Base-by-base conservation (phyloP, 2,888 invertebrate species). In the Drosophila mimica region DNA sequence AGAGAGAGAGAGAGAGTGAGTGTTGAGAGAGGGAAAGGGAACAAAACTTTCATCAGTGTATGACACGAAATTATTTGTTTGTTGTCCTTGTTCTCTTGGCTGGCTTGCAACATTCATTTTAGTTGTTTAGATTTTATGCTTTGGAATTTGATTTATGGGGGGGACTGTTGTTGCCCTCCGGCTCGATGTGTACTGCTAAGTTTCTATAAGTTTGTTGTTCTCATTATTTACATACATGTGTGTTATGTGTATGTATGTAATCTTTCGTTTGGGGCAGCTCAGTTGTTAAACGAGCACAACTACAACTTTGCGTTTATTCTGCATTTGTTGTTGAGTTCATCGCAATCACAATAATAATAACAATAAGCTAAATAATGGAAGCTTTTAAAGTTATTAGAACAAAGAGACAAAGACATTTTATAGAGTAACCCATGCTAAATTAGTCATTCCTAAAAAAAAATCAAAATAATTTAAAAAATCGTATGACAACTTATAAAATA, bases 31-130 rank as follows among this genome's bases (percentile, higher is more conserved):
- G 20, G 25, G 8, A 25, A 15, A 46, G 46, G 20, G 64, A 79
- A 80, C 78, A 82, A 82, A 85, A 85, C 85, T 85, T 85, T 85
- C 89, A 85, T 85, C 89, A 85, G 88, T 88, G 85, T 88, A 83
- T 81, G 89, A 86, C 85, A 88, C 82, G 82, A 67, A 89, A 87
- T 86, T 88, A 89, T 85, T 83, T 88, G 79, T 83, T 64, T 70
- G 60, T 68, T 64, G 64, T 68, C 38, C 56, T 62, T 69, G 54
- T 66, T 67, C 71, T 59, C 61, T 83, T 53, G 51, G 51, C 63
- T 74, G 81, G 79, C 61, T 60, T 70, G 66, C 72, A 82, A 85
- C 86, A 84, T 84, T 84, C 85, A 84, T 88, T 88, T 85, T 74
- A 73, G 72, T 88, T 84, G 88, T 85, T 84, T 88, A 88, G 84